These are phyloP conservation scores for Agriopis leucophaearia DNA, from an alignment of 2,888 invertebrate species.

Conservation along the genomic window DNA sequence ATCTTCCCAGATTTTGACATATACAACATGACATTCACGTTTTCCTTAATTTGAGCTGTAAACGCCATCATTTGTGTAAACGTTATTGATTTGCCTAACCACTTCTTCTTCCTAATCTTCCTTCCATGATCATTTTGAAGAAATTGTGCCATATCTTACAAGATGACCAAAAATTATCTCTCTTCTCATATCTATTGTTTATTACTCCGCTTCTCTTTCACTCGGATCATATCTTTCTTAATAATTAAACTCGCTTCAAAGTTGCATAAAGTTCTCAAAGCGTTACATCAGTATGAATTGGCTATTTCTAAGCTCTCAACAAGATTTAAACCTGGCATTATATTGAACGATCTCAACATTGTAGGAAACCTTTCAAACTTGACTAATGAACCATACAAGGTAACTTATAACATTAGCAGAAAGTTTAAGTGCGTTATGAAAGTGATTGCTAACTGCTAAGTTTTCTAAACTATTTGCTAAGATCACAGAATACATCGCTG, in stretches of 20 bases:
- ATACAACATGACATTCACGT: too few species aligned
- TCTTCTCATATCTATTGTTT: background rate
- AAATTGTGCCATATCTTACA: too few species aligned
- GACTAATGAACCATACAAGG: conserved; percentile 6
- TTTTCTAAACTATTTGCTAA: conserved; percentile 28
- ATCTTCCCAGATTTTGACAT: too few species aligned
- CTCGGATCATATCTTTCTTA: too few species aligned
- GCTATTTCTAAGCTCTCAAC: background rate
- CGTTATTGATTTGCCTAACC: too few species aligned
- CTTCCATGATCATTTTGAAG: too few species aligned
- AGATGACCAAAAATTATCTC: too few species aligned
- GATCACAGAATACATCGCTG: background rate
- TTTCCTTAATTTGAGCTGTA: too few species aligned
- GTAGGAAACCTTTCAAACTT: conserved; percentile 18
- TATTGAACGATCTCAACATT: conserved; percentile 7
- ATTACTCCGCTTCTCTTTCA: too few species aligned
- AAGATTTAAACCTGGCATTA: background rate
- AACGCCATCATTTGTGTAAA: too few species aligned
- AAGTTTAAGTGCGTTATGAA: conserved; percentile 28
- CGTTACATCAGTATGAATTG: background rate
- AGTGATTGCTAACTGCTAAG: conserved; percentile 26
- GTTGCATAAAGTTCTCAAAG: background rate
- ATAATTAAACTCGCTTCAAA: background rate
- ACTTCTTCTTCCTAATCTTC: too few species aligned
- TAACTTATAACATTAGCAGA: conserved; percentile 33